Percentiles rank a stretch among this genome's conserved stretches.
phyloP scores from a whole-genome alignment of 2,797 vertebrate species.

The Antrozous pallidus region DNA sequence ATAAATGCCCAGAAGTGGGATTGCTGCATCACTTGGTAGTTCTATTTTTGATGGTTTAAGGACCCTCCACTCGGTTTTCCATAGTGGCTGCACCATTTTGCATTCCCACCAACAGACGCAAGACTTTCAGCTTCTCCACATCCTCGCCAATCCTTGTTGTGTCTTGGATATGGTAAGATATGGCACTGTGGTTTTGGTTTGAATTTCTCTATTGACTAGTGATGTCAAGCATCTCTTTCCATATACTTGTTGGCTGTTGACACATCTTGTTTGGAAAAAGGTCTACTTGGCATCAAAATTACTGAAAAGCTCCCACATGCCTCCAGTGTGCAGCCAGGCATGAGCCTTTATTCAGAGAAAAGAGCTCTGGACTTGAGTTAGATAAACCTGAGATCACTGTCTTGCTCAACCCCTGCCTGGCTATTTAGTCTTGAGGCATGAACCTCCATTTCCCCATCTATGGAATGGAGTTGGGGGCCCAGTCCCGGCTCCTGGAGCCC shows the following conservation, averaged over 20 bases:
- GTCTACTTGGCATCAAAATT: neutral
- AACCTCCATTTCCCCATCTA: neutral
- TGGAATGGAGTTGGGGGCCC: neutral
- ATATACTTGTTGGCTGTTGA: neutral
- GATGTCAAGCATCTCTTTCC: neutral
- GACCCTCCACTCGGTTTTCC: neutral
- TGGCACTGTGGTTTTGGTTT: neutral
- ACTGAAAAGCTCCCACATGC: neutral
- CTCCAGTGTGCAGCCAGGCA: neutral
- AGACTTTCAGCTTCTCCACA: neutral
- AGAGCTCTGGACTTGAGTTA: neutral
- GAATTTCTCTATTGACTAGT: neutral
- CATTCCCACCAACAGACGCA: neutral
- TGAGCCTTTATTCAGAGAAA: neutral
- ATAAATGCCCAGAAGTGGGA: neutral
- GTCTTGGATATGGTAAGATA: neutral
- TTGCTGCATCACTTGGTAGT: rapidly evolving
- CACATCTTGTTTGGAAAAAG: neutral
- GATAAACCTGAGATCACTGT: neutral
- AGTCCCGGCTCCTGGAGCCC: neutral
- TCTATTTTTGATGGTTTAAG: neutral
- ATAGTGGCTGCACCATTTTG: neutral
- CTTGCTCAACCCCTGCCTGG: neutral
- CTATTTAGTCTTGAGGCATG: neutral
- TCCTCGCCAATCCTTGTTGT: neutral